These are phyloP conservation scores for Clusia tigrina DNA, from an alignment of 2,888 invertebrate genomes.

Conservation along the genomic window DNA sequence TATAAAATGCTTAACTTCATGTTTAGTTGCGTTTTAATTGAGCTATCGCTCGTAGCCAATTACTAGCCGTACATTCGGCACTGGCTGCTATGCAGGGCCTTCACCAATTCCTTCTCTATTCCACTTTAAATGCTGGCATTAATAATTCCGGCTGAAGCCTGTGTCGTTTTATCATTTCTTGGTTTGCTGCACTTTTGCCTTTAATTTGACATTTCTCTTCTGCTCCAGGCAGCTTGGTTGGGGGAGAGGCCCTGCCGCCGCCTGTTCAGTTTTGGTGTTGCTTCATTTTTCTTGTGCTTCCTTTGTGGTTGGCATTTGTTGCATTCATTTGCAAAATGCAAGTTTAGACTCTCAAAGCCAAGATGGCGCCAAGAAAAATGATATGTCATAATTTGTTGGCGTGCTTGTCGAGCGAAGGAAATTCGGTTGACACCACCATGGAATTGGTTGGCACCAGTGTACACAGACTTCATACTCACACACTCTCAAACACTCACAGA, in stretches of 20 bases:
- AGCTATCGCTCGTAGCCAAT: background rate
- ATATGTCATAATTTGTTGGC: conserved; percentile 37
- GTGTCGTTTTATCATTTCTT: background rate
- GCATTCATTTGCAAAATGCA: conserved; percentile 2
- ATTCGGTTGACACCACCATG: too few species aligned
- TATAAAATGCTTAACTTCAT: background rate
- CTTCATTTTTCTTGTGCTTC: background rate
- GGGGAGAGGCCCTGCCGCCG: too few species aligned
- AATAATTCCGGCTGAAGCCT: background rate
- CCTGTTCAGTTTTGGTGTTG: background rate
- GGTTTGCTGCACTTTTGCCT: conserved; percentile 1
- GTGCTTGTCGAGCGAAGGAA: background rate
- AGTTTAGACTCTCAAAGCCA: conserved; percentile 35
- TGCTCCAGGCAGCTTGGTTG: background rate
- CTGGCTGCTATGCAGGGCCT: too few species aligned
- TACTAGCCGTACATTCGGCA: too few species aligned
- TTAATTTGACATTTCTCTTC: conserved; percentile 5
- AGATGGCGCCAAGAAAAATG: conserved; percentile 48
- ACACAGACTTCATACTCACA: too few species aligned
- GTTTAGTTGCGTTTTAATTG: conserved; percentile 8
- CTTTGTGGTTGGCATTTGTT: background rate
- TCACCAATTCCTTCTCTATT: background rate
- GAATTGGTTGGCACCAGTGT: too few species aligned
- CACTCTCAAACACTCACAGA: too few species aligned
- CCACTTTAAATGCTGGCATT: background rate